Evolutionary conservation across 2,797 vertebrate species (phyloP), one percentile per base, ranked within the genome.

Genomic region (Amniataba percoides): DNA sequence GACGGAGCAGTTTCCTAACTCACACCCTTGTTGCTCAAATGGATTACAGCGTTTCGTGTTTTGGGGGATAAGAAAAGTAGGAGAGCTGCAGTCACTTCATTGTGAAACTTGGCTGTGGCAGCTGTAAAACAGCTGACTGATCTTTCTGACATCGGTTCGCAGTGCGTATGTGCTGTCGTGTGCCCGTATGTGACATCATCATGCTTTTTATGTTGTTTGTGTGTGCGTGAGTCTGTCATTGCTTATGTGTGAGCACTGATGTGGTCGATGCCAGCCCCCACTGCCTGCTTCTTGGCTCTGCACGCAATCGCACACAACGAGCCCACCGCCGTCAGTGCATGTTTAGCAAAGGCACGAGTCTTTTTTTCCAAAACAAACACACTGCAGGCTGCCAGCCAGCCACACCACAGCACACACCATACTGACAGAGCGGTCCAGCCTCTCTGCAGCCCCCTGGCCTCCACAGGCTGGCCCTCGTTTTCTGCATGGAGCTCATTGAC

Each of bases 401-500:
- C 34, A 27, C 74, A 67, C 68, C 67, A 48, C 75, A 76, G 70
- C 78, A 64, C 60, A 74, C 60, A 46, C 48, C 40, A 68, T 36
- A 69, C 73, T 65, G 80, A 88, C 74, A 66, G 64, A 83, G 67
- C 25, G 0, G 53, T 49, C 72, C 77, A 70, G 82, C 68, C 80
- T 82, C 84, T 83, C 59, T 65, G 67, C 77, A 81, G 64, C 79
- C 79, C 72, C 52, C 79, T 59, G 61, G 89, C 82, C 90, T 84
- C 85, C 0, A 18, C 31, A 76, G 73, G 88, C 72, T 53, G 80
- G 68, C 81, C 78, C 85, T 89, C 86, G 65, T 88, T 86, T 90
- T 91, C 78, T 82, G 72, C 80, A 74, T 75, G 76, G 56, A 67
- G 80, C 90, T 86, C 89, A 86, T 77, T 89, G 90, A 92, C 88